Evolutionary conservation across 1,140 invertebrate species (phyloP).

Genomic region (Ericerus pela): DNA sequence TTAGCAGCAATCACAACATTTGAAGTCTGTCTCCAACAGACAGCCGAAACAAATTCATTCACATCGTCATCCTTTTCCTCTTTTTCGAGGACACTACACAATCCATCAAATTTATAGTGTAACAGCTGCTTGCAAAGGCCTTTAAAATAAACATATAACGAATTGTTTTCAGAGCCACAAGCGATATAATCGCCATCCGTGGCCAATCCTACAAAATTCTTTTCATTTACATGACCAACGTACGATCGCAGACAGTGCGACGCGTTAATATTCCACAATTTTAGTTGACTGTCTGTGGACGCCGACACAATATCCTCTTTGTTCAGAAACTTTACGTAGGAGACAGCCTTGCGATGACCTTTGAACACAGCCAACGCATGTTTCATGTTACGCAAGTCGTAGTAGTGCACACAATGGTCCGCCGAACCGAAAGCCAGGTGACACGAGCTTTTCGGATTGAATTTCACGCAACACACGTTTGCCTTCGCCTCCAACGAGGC

Average conservation of each 20-base stretch:
- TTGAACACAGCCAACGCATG: conserved; percentile 71
- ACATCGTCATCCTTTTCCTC: conserved; percentile 72
- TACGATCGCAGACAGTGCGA: conserved; percentile 73
- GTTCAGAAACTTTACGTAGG: conserved; percentile 90
- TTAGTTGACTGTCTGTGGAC: conserved; percentile 85
- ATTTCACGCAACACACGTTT: conserved; percentile 93
- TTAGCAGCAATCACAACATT: conserved; percentile 88
- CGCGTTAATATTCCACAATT: conserved; percentile 79
- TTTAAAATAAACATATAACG: conserved; percentile 86
- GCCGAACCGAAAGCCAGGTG: conserved; percentile 89
- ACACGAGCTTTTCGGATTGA: conserved; percentile 73
- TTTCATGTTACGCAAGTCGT: conserved; percentile 76
- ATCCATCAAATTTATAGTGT: conserved; percentile 76
- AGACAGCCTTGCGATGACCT: conserved; percentile 88
- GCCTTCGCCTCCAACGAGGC: conserved; percentile 77
- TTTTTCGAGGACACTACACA: conserved; percentile 63
- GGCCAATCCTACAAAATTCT: conserved; percentile 93
- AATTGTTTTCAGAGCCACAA: conserved; percentile 92
- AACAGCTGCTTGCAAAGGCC: conserved; percentile 75
- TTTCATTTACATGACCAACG: conserved; percentile 88
- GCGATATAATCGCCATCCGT: conserved; percentile 89
- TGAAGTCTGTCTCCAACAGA: conserved; percentile 79
- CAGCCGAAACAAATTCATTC: conserved; percentile 89
- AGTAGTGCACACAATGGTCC: conserved; percentile 94
- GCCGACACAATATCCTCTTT: conserved; percentile 81